Evolutionary conservation across 2,888 invertebrate species (phyloP).

Genomic region (Dimorphilus gyrociliatus): DNA sequence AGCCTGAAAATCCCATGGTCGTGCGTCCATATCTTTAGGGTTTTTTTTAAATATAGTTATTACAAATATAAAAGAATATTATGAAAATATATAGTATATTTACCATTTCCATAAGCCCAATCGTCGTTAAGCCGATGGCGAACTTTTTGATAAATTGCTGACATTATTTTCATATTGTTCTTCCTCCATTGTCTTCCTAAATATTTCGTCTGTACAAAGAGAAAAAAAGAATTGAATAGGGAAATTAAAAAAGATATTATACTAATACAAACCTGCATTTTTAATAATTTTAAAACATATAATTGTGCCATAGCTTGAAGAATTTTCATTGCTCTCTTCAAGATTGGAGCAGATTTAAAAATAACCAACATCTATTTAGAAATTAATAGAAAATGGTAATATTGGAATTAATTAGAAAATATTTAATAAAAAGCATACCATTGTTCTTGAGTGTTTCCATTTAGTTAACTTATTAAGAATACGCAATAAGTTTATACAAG

Average conservation of each 20-base stretch:
- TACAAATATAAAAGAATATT: not conserved
- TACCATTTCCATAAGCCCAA: slow-evolving; percentile 96
- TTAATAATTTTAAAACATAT: slow-evolving; percentile 86
- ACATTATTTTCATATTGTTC: slow-evolving; percentile 98
- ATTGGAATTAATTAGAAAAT: not conserved
- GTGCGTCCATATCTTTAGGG: slow-evolving; percentile 70
- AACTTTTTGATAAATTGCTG: slow-evolving; percentile 88
- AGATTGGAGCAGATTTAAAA: slow-evolving; percentile 94
- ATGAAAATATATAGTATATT: slow-evolving; percentile 8
- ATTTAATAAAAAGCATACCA: slow-evolving; percentile 19
- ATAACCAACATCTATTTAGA: slow-evolving; percentile 71
- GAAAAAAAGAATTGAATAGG: too few relatives aligned
- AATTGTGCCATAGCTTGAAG: slow-evolving; percentile 82
- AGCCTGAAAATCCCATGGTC: slow-evolving; percentile 90
- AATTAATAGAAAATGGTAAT: too few relatives aligned
- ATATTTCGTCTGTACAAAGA: too few relatives aligned
- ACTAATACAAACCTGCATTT: slow-evolving; percentile 95
- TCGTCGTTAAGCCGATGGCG: slow-evolving; percentile 91
- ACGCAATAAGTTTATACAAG: slow-evolving; percentile 84
- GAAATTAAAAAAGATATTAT: too few relatives aligned
- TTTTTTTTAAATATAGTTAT: not conserved
- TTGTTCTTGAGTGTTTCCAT: slow-evolving; percentile 87
- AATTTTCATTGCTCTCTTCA: slow-evolving; percentile 78
- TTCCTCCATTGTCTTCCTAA: slow-evolving; percentile 97
- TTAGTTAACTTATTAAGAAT: slow-evolving; percentile 96